These are phyloP conservation scores for Rostratula benghalensis DNA, from an alignment of 2,113 vertebrate species.

Conservation along the genomic window DNA sequence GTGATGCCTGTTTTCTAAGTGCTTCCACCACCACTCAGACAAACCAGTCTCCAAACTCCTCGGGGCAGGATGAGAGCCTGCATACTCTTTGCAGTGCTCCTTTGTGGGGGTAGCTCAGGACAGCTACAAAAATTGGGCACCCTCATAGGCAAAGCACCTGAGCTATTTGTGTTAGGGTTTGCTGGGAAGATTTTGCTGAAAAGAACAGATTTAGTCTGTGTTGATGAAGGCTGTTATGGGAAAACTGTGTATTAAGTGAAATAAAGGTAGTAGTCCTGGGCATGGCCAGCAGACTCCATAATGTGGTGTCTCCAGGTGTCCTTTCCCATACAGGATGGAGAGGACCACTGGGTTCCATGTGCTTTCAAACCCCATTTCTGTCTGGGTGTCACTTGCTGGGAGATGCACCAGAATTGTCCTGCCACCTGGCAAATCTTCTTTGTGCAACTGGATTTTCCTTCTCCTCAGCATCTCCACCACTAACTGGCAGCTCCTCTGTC, in stretches of 20 bases:
- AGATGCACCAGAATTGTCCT: background rate
- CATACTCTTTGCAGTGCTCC: background rate
- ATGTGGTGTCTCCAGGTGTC: accelerated
- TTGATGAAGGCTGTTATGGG: background rate
- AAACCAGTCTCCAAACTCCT: background rate
- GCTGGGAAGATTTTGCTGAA: background rate
- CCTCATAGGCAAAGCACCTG: accelerated
- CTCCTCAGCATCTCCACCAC: background rate
- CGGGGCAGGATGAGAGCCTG: accelerated
- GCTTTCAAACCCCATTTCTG: background rate
- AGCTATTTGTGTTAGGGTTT: background rate
- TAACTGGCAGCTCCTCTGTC: background rate
- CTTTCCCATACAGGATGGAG: background rate
- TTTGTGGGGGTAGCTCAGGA: background rate
- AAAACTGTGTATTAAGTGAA: accelerated
- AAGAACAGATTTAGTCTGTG: accelerated
- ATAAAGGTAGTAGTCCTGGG: background rate
- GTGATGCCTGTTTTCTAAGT: background rate
- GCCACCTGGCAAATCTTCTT: background rate
- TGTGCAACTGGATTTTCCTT: background rate
- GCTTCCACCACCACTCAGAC: background rate
- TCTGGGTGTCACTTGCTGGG: background rate
- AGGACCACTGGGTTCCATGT: accelerated
- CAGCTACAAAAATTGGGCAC: background rate
- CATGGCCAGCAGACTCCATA: background rate